Conservation (phyloP, 2,797 vertebrate genomes). For the Peromyscus aztecus region DNA sequence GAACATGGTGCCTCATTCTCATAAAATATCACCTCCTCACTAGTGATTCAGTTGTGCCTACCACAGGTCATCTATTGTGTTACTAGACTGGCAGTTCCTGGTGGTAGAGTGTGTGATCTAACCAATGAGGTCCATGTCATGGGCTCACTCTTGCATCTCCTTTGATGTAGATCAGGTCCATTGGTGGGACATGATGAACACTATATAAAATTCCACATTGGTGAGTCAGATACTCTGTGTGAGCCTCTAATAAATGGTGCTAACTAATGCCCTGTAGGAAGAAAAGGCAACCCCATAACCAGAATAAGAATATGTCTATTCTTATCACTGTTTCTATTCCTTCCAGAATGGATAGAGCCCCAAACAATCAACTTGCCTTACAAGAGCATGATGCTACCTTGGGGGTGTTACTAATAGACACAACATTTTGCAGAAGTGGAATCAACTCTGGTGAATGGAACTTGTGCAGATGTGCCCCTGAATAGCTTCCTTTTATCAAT, state of each 20-base stretch:
- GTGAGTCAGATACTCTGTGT: background rate
- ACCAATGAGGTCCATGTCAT: background rate
- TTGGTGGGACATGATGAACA: background rate
- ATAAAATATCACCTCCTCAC: background rate
- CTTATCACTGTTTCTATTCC: conserved; percentile 34
- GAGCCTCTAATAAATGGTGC: conserved; percentile 2
- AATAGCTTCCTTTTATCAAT: background rate
- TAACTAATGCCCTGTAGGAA: background rate
- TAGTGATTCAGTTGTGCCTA: background rate
- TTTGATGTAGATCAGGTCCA: conserved; percentile 32
- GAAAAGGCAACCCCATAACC: background rate
- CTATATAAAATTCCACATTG: background rate
- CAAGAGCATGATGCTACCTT: background rate
- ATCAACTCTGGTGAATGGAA: background rate
- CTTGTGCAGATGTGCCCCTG: background rate
- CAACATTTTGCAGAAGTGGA: background rate
- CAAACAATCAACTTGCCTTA: conserved; percentile 36
- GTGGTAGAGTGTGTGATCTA: background rate
- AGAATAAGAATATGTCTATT: conserved; percentile 47
- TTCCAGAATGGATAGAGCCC: conserved; percentile 38
- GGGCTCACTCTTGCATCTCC: background rate
- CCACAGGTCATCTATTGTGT: background rate
- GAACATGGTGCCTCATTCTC: conserved; percentile 1
- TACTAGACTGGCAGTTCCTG: conserved; percentile 6
- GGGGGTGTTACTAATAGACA: background rate